Percentiles rank a stretch among this genome's conserved stretches.
phyloP scores from a whole-genome alignment of 2,888 invertebrate species.

The Myopa testacea region DNA sequence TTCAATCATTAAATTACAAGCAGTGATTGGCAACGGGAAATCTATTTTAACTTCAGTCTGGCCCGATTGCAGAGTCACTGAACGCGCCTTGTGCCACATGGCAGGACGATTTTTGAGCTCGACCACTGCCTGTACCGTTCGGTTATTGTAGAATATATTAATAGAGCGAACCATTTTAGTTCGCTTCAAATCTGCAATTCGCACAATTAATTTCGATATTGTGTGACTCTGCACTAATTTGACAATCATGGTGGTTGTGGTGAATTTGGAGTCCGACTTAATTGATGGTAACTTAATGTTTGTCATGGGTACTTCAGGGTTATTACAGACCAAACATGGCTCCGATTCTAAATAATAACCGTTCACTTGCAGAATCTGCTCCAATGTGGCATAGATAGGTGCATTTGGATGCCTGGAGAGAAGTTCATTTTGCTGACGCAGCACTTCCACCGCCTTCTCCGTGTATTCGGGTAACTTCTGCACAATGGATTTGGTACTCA shows the following conservation, averaged over 20 bases:
- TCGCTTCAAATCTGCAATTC: slow-evolving; percentile 94
- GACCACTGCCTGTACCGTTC: slow-evolving; percentile 95
- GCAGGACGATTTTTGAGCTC: slow-evolving; percentile 96
- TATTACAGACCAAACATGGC: slow-evolving; percentile 97
- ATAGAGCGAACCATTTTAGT: slow-evolving; percentile 97
- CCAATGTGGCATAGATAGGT: slow-evolving; percentile 89
- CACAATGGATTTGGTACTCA: slow-evolving; percentile 81
- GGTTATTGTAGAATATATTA: slow-evolving; percentile 96
- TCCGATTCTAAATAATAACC: slow-evolving; percentile 97
- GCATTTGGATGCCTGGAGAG: slow-evolving; percentile 94
- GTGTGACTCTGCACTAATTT: slow-evolving; percentile 96
- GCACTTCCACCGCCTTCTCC: slow-evolving; percentile 85
- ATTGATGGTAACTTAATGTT: slow-evolving; percentile 93
- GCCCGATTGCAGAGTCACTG: slow-evolving; percentile 87
- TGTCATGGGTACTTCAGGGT: slow-evolving; percentile 93
- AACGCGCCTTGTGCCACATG: slow-evolving; percentile 97
- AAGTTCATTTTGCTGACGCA: slow-evolving; percentile 89
- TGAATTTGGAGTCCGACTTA: slow-evolving; percentile 96
- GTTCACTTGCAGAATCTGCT: slow-evolving; percentile 94
- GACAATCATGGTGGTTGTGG: slow-evolving; percentile 97
- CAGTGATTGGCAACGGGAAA: slow-evolving; percentile 95
- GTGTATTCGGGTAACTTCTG: slow-evolving; percentile 81
- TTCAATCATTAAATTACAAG: slow-evolving; percentile 98
- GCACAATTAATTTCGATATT: slow-evolving; percentile 91
- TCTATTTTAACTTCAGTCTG: slow-evolving; percentile 97